Conservation (phyloP, 1,140 invertebrate genomes). For the Batillaria attramentaria region DNA sequence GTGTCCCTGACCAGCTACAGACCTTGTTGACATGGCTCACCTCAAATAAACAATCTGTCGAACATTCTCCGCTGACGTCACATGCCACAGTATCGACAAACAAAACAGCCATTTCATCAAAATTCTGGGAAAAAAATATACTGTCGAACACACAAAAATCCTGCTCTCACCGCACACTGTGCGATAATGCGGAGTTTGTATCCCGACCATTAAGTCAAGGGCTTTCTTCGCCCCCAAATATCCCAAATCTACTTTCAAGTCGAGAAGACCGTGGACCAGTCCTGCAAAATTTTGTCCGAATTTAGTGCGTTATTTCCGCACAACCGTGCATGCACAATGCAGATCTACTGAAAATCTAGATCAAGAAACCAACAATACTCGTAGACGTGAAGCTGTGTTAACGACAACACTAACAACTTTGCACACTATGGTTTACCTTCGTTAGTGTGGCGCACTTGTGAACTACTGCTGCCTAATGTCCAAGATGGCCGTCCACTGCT, state of each 20-base stretch:
- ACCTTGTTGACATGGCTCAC: constrained; percentile 16
- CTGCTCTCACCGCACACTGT: not conserved
- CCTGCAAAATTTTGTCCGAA: constrained; percentile 22
- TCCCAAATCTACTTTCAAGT: no score
- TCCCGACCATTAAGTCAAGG: no score
- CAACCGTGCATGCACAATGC: constrained; percentile 16
- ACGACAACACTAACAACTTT: not conserved
- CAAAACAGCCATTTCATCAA: no score
- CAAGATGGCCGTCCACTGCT: constrained; percentile 62
- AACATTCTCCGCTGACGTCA: constrained; percentile 29
- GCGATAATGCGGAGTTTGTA: no score
- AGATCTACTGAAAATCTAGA: not conserved
- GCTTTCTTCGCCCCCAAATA: no score
- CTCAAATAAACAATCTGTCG: constrained; percentile 27
- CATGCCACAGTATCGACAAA: constrained; percentile 1
- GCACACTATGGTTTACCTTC: constrained; percentile 45
- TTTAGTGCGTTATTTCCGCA: constrained; percentile 19
- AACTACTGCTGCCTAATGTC: constrained; percentile 47
- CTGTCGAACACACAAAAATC: not conserved
- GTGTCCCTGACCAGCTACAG: constrained; percentile 70
- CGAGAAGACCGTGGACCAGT: constrained; percentile 20
- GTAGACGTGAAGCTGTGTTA: not conserved
- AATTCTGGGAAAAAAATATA: not conserved
- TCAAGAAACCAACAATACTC: not conserved
- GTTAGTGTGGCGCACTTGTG: constrained; percentile 45